Conservation (phyloP, 2,113 vertebrate species). For the Passerina amoena region DNA sequence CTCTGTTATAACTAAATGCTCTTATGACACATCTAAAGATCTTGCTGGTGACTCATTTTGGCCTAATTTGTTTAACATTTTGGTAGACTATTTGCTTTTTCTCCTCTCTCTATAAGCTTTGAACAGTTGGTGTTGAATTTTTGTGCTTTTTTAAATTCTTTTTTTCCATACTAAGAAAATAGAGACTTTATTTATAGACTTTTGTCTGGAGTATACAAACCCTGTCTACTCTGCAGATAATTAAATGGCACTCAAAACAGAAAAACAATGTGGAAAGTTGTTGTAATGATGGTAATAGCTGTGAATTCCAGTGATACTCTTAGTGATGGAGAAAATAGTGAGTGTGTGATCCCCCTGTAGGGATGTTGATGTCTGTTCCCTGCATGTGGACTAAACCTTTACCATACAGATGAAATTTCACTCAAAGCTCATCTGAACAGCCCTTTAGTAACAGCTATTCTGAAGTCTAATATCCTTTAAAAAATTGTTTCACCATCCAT, state of each 20-base stretch:
- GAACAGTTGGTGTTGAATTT: background rate
- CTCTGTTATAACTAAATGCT: background rate
- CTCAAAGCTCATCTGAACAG: background rate
- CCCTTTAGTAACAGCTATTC: background rate
- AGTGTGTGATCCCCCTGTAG: background rate
- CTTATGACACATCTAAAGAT: background rate
- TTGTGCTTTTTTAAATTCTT: background rate
- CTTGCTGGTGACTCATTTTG: background rate
- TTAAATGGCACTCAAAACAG: background rate
- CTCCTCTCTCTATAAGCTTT: background rate
- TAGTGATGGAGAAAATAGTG: background rate
- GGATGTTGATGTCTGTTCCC: background rate
- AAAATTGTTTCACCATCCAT: background rate
- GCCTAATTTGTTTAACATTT: slow-evolving; percentile 15
- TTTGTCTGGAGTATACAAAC: background rate
- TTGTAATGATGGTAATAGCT: background rate
- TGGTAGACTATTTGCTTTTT: background rate
- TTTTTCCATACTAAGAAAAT: background rate
- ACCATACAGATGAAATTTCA: background rate
- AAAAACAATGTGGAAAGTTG: background rate
- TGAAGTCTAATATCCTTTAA: background rate
- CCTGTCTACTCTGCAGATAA: background rate
- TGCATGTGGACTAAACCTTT: background rate
- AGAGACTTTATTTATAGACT: background rate
- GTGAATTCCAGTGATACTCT: background rate